A percentile compares a stretch with the other conserved stretches of the same genome.
phyloP scores from a whole-genome alignment of 2,113 vertebrate genomes.

The Ctenomys sociabilis region DNA sequence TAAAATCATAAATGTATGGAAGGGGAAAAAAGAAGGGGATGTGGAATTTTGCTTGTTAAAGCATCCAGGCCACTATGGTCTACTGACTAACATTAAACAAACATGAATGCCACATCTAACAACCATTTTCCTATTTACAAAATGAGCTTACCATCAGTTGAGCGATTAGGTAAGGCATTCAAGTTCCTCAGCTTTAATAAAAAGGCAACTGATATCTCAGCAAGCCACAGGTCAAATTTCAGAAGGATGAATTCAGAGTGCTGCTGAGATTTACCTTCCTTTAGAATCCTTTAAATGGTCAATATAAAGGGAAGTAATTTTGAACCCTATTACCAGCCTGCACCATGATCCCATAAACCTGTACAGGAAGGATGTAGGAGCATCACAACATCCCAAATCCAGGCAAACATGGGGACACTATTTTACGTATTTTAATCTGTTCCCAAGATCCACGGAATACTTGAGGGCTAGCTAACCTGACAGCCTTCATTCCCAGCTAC shows the following conservation, averaged over 20 bases:
- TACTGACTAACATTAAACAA: constrained; percentile 84
- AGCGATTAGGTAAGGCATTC: constrained; percentile 85
- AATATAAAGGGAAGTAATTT: constrained; percentile 68
- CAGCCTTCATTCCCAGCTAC: not conserved
- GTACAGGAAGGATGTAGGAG: constrained; percentile 33
- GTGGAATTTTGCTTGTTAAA: constrained; percentile 87
- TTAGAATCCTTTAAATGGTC: constrained; percentile 66
- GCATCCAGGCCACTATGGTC: constrained; percentile 88
- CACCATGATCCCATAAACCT: constrained; percentile 61
- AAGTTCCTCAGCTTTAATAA: constrained; percentile 81
- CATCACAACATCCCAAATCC: constrained; percentile 50
- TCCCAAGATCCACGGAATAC: not conserved
- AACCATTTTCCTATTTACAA: constrained; percentile 85
- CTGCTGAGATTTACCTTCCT: constrained; percentile 58
- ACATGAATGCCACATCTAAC: constrained; percentile 84
- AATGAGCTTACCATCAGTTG: constrained; percentile 81
- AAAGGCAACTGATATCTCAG: constrained; percentile 87
- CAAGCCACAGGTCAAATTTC: constrained; percentile 84
- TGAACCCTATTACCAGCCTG: constrained; percentile 48
- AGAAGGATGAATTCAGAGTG: constrained; percentile 80
- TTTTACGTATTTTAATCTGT: not conserved
- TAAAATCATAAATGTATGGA: constrained; percentile 80
- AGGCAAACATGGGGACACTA: not conserved
- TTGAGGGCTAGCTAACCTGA: not conserved
- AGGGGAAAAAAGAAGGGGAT: constrained; percentile 69